Evolutionary conservation across 1,140 invertebrate genomes (phyloP), one percentile per base, ranked within the genome.

Genomic region (Drosophila tropicalis): DNA sequence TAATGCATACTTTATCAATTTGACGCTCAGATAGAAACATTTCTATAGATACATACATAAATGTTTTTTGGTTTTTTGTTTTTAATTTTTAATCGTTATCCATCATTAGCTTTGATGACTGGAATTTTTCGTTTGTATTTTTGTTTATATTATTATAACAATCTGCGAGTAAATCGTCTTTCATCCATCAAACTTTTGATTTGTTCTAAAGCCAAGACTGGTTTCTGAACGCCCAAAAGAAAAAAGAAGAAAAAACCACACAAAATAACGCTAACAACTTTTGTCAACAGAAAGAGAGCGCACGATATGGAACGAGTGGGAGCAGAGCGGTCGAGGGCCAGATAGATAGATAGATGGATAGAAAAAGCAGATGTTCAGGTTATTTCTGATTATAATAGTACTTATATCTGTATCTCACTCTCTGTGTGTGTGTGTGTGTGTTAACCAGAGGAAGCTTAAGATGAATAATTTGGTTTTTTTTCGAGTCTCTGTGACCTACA

Each of bases 401-500:
- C 41, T 57, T 32, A 34, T 15, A 0, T 7, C 12, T 19, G 10
- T 10, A 10, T 58, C 41, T 54, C 9, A 10, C 34, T 36, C 25
- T 34, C 55, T 67, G 56, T 74, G 72, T 54, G 41, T 62, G 56
- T 74, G 72, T 54, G 41, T 62, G 34, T 22, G 17, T 41, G 7
- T 12, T 34, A 41, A 51, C 55, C 55, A 17, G 64, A 57, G 61
- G 76, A 63, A 71, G 54, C 62, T 63, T 47, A 19, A 64, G 51
- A 69, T 69, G 34, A 57, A 32, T 36, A 36, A 71, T 40, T 58
- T 29, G 68, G n/a, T n/a, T 15, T 29, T 40, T 29, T 40, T 34
- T 15, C 41, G 47, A 64, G 34, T 61, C 32, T 62, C 34, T 51
- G 41, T 75, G 79, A 84, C 83, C 84, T 87, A 86, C 83, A 89